phyloP scores from a whole-genome alignment of 2,113 vertebrate species.

The Emydura subglobosa region DNA sequence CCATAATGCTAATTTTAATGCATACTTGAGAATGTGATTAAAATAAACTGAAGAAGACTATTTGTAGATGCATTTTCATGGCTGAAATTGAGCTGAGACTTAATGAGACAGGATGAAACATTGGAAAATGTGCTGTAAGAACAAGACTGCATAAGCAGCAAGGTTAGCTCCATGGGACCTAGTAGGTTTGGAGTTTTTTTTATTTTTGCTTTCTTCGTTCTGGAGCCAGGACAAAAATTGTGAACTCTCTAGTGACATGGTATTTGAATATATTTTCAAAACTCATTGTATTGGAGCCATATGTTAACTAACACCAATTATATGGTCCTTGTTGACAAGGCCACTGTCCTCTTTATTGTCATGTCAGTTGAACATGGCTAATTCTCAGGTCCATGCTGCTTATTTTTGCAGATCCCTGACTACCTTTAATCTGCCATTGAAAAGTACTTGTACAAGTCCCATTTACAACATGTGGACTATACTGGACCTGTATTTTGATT shows the following conservation, averaged over 20 bases:
- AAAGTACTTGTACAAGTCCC: not conserved
- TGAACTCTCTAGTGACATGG: not conserved
- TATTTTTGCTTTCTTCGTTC: rapidly evolving
- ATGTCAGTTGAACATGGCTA: not conserved
- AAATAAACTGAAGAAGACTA: conserved; percentile 61
- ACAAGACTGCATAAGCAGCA: conserved; percentile 31
- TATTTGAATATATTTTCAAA: not conserved
- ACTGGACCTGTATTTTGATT: not conserved
- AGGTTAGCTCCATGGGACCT: conserved; percentile 10
- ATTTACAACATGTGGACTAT: not conserved
- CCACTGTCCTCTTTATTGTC: not conserved
- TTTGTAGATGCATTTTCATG: conserved; percentile 24
- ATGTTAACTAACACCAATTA: not conserved
- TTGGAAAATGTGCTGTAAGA: conserved; percentile 21
- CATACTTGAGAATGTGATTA: conserved; percentile 67
- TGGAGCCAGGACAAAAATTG: not conserved
- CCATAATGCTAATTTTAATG: conserved; percentile 68
- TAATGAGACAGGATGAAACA: conserved; percentile 39
- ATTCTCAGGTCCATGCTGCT: not conserved
- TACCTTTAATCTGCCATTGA: not conserved
- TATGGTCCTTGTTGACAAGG: not conserved
- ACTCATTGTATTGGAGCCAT: not conserved
- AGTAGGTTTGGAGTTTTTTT: not conserved
- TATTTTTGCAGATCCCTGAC: not conserved
- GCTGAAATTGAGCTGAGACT: conserved; percentile 48